Conservation (phyloP, 2,888 invertebrate species). For the Oligia strigilis region DNA sequence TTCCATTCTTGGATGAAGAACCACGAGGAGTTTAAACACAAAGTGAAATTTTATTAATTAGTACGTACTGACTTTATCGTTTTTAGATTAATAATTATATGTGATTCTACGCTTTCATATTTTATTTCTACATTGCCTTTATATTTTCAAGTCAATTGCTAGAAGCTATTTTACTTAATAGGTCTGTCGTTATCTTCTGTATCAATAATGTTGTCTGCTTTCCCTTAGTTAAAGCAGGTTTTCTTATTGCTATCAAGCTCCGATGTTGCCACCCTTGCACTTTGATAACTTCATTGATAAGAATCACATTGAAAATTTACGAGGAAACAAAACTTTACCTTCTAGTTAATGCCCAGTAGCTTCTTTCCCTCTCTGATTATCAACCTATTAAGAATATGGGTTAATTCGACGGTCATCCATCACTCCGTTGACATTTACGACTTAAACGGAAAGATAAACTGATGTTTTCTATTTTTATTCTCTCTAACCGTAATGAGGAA, state of each 20-base stretch:
- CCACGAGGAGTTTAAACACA: conserved; percentile 26
- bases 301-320: conserved; percentile 10
- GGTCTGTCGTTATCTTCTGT: conserved; percentile 14
- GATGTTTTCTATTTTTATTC: conserved; percentile 36
- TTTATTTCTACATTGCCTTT: conserved; percentile 2
- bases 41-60: conserved; percentile 54
- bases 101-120: neutral
- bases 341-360: conserved; percentile 17
- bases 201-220: conserved; percentile 31
- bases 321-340: neutral
- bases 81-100: neutral
- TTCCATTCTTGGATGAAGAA: conserved; percentile 51
- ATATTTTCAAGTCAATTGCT: conserved; percentile 3
- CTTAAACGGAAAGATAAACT: conserved; percentile 41
- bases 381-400: conserved; percentile 43
- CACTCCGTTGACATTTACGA: conserved; percentile 53
- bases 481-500: conserved; percentile 7
- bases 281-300: conserved; percentile 38
- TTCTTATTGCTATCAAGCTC: conserved; percentile 12
- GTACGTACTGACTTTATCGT: neutral
- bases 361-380: conserved; percentile 8
- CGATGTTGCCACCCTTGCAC: conserved; percentile 19
- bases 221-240: conserved; percentile 24
- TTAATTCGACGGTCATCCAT: conserved; percentile 49
- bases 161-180: conserved; percentile 22